Percentiles rank a stretch among this genome's conserved stretches.
Evolutionary conservation across 2,113 vertebrate species (phyloP).

Genomic region (Erythrolamprus reginae): DNA sequence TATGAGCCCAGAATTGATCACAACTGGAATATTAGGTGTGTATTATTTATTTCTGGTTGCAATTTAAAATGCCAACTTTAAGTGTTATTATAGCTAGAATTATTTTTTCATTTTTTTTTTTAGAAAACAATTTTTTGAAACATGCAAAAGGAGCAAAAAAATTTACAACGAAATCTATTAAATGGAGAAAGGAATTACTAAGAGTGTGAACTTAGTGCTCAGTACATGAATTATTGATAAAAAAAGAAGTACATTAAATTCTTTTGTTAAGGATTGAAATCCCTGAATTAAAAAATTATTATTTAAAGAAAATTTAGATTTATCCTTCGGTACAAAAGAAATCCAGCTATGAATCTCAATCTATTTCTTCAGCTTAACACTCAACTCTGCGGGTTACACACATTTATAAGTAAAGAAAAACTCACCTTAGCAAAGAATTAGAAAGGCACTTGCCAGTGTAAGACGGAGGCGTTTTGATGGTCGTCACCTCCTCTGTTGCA

Average conservation of each 20-base stretch:
- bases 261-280: background rate
- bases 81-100: background rate
- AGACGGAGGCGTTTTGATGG: background rate
- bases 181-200: background rate
- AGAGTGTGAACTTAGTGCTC: background rate
- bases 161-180: background rate
- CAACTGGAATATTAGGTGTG: background rate
- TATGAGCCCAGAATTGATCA: background rate
- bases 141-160: background rate
- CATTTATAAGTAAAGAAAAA: background rate
- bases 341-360: fast-evolving
- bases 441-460: background rate
- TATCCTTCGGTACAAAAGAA: background rate
- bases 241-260: background rate
- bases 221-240: background rate
- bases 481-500: conserved; percentile 5
- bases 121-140: too few species aligned
- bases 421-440: conserved; percentile 38
- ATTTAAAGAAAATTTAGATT: background rate
- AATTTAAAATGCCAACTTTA: background rate
- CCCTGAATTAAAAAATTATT: background rate
- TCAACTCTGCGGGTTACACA: background rate
- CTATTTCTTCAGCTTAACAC: fast-evolving
- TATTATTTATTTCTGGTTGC: background rate
- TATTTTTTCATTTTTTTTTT: too few species aligned